Percentiles rank a stretch among this genome's conserved stretches.
Evolutionary conservation across 1,140 invertebrate genomes (phyloP).

Genomic region (Drosophila auraria): DNA sequence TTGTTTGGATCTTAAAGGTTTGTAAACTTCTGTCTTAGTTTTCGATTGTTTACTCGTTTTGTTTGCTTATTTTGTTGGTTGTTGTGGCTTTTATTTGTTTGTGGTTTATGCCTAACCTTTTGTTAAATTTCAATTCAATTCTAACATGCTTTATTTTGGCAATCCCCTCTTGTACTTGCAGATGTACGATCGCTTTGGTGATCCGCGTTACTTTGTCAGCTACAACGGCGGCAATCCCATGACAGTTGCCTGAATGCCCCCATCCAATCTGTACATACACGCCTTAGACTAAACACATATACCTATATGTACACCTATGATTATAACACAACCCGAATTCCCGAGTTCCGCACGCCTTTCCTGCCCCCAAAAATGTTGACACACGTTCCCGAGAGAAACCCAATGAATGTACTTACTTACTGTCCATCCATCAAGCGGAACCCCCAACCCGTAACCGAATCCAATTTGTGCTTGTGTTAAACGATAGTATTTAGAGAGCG

Average conservation of each 20-base stretch:
- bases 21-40: conserved; percentile 41
- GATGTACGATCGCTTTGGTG: conserved; percentile 81
- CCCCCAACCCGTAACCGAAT: conserved; percentile 2
- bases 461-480: conserved; percentile 43
- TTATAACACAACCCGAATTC: conserved; percentile 49
- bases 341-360: conserved; percentile 24
- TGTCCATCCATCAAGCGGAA: conserved; percentile 7
- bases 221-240: conserved; percentile 80
- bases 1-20: conserved; percentile 35
- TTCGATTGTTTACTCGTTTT: conserved; percentile 20
- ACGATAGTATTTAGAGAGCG: conserved; percentile 42
- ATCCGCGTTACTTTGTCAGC: conserved; percentile 81
- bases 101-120: conserved; percentile 18
- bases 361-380: conserved; percentile 46
- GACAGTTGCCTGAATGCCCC: conserved; percentile 72
- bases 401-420: conserved; percentile 46
- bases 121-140: neutral
- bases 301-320: conserved; percentile 19
- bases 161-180: conserved; percentile 61
- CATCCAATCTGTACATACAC: conserved; percentile 57
- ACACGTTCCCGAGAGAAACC: conserved; percentile 47
- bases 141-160: conserved; percentile 14
- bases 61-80: conserved; percentile 60
- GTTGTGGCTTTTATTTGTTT: conserved; percentile 18
- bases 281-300: conserved; percentile 29